These are phyloP conservation scores for Montipora foliosa DNA, from an alignment of 64 coral and sea anemone genomes.

Conservation along the genomic window DNA sequence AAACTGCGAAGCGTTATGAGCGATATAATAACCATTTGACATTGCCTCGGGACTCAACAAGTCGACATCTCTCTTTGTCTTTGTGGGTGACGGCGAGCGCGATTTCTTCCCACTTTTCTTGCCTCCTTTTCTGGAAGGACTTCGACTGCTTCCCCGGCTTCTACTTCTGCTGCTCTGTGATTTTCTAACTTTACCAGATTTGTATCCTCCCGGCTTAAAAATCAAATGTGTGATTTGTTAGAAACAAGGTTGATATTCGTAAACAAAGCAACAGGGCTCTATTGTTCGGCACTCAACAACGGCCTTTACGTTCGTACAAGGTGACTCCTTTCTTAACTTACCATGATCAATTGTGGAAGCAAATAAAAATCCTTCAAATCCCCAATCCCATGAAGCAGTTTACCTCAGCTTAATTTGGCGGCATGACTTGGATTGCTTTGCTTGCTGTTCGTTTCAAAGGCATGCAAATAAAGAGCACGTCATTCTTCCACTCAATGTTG, in stretches of 20 bases:
- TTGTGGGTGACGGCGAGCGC: constrained; percentile 74
- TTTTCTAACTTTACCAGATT: constrained; percentile 74
- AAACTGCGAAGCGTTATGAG: constrained; percentile 92
- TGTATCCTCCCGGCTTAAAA: constrained; percentile 46
- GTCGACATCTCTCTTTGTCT: constrained; percentile 69
- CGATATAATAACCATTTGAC: constrained; percentile 97
- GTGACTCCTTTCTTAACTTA: neutral
- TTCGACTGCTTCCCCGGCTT: constrained; percentile 83
- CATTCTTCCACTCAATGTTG: neutral
- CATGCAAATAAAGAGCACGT: constrained; percentile 4
- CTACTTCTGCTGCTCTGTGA: constrained; percentile 83
- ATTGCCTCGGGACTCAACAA: constrained; percentile 93
- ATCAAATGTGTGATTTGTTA: neutral
- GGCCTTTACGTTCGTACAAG: too few species aligned
- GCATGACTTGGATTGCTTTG: constrained; percentile 8
- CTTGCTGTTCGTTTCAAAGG: constrained; percentile 16
- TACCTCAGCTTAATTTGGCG: neutral
- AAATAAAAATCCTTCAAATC: neutral
- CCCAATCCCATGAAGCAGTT: neutral
- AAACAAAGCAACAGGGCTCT: neutral
- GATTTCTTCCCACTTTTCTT: constrained; percentile 87
- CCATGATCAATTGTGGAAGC: constrained; percentile 1
- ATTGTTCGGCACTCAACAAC: neutral
- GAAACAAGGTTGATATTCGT: neutral
- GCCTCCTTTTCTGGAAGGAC: constrained; percentile 80